Percentiles rank a stretch among this genome's conserved stretches.
These are phyloP conservation scores for Bombus breviceps DNA, from an alignment of 1,140 invertebrate genomes.

Conservation along the genomic window DNA sequence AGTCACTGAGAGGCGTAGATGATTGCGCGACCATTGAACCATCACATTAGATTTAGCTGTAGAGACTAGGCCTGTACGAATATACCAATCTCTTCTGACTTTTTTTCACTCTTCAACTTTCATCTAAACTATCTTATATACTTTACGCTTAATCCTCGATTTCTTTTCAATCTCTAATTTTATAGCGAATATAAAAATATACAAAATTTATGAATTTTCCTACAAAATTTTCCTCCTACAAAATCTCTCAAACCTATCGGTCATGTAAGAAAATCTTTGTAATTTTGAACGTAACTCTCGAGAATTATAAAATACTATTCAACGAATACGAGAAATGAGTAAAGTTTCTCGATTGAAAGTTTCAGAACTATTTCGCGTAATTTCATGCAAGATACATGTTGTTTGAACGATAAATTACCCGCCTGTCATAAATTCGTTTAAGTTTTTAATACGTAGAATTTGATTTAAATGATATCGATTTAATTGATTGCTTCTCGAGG, in stretches of 20 bases:
- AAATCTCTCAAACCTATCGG: not conserved
- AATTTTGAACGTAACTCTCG: not conserved
- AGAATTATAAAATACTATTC: not conserved
- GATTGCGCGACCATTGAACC: slow-evolving; percentile 36
- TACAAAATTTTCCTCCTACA: not conserved
- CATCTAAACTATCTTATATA: not conserved
- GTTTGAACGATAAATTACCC: not conserved
- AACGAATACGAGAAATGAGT: not conserved
- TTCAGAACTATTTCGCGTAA: not conserved
- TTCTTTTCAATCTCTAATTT: not conserved
- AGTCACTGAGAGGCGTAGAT: slow-evolving; percentile 33
- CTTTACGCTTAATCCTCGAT: not conserved
- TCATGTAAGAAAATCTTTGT: slow-evolving; percentile 4
- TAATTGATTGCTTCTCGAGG: not conserved
- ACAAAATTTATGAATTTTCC: not conserved
- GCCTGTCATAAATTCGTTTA: not conserved
- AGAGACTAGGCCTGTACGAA: slow-evolving; percentile 34
- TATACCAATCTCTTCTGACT: not conserved
- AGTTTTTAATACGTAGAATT: not conserved
- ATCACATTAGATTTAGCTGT: slow-evolving; percentile 25
- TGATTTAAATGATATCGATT: not conserved
- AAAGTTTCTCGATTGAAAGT: not conserved
- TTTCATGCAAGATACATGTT: not conserved
- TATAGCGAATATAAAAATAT: not conserved
- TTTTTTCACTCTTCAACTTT: not conserved